Base-by-base conservation (phyloP, 2,888 invertebrate species). In the Dynastes grantii region DNA sequence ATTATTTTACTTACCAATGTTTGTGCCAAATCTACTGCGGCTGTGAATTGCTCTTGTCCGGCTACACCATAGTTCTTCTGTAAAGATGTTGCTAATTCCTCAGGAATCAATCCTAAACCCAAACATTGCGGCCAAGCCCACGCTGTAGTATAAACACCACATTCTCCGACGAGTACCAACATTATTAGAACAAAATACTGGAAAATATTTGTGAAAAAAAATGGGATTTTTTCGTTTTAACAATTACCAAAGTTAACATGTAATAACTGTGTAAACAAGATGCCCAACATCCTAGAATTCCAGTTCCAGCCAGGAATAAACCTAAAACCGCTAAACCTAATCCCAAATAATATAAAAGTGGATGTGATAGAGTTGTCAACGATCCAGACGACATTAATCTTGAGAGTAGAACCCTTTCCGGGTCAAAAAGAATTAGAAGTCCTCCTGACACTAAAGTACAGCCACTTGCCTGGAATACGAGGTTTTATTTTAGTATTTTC, bases 211-310 rank as follows among this genome's bases (percentile, higher is more conserved):
- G 2, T n/a, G n/a, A 53, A n/a, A 55, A 27, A 40, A n/a, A 37
- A 45, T 67, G 4, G 32, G 32, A 37, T 37, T 29, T 63, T 22
- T 29, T 63, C 5, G 40, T 68, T 45, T 6, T 58, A 22, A 58
- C 5, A 89, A 92, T 92, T 90, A 94, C 94, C 80, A 93, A 87
- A 76, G 92, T 92, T n/a, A 95, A 90, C 81, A 94, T 92, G 83
- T 92, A 92, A 85, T 94, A 95, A 84, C 93, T 95, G 82, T 94
- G 93, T 84, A 95, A 90, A 84, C 94, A 95, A 0, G 94, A 93
- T 0, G 95, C 95, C 95, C 95, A 96, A 87, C 95, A 96, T 68
- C 96, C 96, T 27, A 95, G 88, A 65, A 95, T 92, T 2, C 94
- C 93, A 0, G 93, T 91, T 5, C 93, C 90, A 76, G 94, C 92